These are phyloP conservation scores for Catalaphyllia jardinei DNA, from an alignment of 64 coral and sea anemone species.

Conservation along the genomic window DNA sequence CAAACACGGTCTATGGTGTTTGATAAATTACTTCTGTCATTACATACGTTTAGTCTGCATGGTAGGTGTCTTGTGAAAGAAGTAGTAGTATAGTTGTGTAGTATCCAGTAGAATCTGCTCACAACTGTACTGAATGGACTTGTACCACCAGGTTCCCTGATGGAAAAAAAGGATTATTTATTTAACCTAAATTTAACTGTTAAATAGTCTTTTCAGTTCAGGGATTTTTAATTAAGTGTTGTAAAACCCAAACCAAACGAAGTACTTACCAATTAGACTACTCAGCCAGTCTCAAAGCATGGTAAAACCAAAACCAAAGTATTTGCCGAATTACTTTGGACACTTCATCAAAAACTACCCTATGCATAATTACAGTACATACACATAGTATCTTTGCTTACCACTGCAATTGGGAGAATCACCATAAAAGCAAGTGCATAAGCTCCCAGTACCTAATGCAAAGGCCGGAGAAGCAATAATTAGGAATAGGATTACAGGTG, in stretches of 20 bases:
- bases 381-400: conserved; percentile 16
- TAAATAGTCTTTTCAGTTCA: not conserved
- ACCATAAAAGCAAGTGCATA: conserved; percentile 99
- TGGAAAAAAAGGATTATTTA: not conserved
- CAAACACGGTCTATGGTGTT: no score
- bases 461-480: not conserved
- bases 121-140: conserved; percentile 95
- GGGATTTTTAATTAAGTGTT: no score
- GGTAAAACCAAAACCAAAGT: no score
- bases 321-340: no score
- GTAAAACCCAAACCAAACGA: no score
- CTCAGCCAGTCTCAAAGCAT: no score
- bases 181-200: no score
- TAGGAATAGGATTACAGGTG: not conserved
- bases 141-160: conserved; percentile 99
- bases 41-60: conserved; percentile 92
- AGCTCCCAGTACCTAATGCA: conserved; percentile 81
- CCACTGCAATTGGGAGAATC: conserved; percentile 89
- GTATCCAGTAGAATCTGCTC: conserved; percentile 92
- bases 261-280: no score
- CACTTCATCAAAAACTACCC: no score
- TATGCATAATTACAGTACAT: no score
- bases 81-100: conserved; percentile 84
- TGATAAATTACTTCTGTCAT: no score
- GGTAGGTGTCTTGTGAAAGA: conserved; percentile 89